These are phyloP conservation scores for Branchinecta lindahli DNA, from an alignment of 1,140 invertebrate genomes.

Conservation along the genomic window DNA sequence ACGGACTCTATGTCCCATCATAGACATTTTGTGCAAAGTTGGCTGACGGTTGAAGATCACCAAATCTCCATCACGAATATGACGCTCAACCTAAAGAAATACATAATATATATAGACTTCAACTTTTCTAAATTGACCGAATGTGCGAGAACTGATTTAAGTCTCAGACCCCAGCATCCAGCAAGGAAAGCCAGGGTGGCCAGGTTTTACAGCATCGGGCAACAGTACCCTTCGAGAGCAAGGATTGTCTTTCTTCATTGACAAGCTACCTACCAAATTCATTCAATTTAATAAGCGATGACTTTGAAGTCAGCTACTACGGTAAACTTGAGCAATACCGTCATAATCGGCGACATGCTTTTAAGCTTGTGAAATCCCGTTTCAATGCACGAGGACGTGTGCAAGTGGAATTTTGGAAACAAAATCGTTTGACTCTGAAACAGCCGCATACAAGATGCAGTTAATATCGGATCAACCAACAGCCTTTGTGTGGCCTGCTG, in stretches of 20 bases:
- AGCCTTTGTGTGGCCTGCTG: too few relatives aligned
- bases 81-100: conserved; percentile 61
- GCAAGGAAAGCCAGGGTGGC: neutral
- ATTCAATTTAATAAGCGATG: too few relatives aligned
- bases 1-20: conserved; percentile 99
- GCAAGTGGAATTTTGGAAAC: too few relatives aligned
- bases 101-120: neutral
- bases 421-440: too few relatives aligned
- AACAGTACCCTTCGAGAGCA: neutral
- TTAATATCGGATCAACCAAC: too few relatives aligned
- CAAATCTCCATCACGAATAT: conserved; percentile 93
- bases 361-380: too few relatives aligned
- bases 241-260: conserved; percentile 5
- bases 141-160: neutral
- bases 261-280: neutral
- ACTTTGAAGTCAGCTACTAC: too few relatives aligned
- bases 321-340: too few relatives aligned
- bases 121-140: conserved; percentile 7
- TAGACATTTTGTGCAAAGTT: conserved; percentile 99
- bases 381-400: too few relatives aligned
- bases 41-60: conserved; percentile 99
- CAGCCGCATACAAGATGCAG: too few relatives aligned
- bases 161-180: neutral
- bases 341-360: too few relatives aligned
- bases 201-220: neutral